phyloP scores from a whole-genome alignment of 2,113 vertebrate genomes.

The Diglossa brunneiventris region DNA sequence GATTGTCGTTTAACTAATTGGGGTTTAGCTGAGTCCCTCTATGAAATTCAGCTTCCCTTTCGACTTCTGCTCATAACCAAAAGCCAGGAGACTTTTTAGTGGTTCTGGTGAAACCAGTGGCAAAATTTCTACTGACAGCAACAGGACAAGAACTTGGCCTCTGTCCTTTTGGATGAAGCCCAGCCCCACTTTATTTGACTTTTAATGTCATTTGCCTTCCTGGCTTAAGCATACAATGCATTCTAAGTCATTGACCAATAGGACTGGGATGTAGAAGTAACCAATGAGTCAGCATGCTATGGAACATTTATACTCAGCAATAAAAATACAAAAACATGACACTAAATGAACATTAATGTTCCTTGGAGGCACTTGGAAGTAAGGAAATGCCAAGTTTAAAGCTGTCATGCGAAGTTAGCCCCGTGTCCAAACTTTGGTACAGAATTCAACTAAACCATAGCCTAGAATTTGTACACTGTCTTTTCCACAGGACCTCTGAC shows the following conservation, averaged over 20 bases:
- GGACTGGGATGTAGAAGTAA: background rate
- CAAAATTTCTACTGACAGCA: background rate
- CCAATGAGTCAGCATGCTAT: background rate
- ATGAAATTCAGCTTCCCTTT: background rate
- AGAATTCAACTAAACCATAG: background rate
- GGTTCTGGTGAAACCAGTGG: background rate
- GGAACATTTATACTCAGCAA: background rate
- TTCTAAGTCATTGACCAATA: background rate
- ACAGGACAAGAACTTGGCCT: background rate
- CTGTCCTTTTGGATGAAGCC: background rate
- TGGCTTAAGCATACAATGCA: background rate
- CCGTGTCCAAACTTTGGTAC: background rate
- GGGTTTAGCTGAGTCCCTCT: background rate
- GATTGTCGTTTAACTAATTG: background rate
- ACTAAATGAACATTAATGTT: background rate
- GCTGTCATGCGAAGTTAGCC: background rate
- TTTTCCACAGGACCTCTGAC: slow-evolving; percentile 10
- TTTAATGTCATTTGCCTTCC: background rate
- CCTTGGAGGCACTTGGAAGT: background rate
- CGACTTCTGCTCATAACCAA: background rate
- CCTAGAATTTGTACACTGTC: slow-evolving; percentile 7
- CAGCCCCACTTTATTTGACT: background rate
- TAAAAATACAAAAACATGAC: background rate
- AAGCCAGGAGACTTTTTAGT: background rate
- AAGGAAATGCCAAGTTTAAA: background rate